Base-by-base conservation (phyloP, 1,140 invertebrate genomes). In the Zaprionus capensis region DNA sequence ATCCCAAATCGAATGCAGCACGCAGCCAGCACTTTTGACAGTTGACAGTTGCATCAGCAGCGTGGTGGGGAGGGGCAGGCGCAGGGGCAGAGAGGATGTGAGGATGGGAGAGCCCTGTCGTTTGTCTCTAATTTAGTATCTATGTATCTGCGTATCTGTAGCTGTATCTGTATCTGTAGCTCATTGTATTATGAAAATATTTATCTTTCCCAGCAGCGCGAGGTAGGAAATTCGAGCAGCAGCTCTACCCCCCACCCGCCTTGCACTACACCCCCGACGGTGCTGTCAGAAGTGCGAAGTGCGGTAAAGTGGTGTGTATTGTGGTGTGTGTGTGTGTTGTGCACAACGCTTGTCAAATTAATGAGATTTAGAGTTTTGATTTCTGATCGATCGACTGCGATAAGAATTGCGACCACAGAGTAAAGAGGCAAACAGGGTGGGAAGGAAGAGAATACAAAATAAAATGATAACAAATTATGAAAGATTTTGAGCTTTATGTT, bases 331-430 rank as follows among this genome's bases (percentile, higher is more conserved):
- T 71, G 61, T 76, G 38, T 68, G 73, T 34, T 58, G 69, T 70
- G 66, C 36, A 38, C 75, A 77, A 57, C 65, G 66, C 76, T 76
- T 87, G 84, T 87, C 84, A 84, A 76, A 84, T 87, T 87, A 87
- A 87, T 87, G 84, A 84, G 84, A 87, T 87, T 87, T 79, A 56
- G 65, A 72, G 74, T 88, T 87, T 84, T 87, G 84, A 87, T 87
- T 88, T 87, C 81, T 87, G 84, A 87, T 87, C 81, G 84, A 87
- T 87, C 71, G 81, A 65, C 61, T 64, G 49, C 41, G 80, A 81
- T 80, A 80, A 51, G 63, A 70, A 49, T 44, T 41, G 38, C 41
- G 34, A 36, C 22, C 31, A 14, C 63, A 22, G 31, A 71, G 58
- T 49, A 68, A 69, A 46, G 49, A 56, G n/a, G 31, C 12, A 15